Evolutionary conservation across 2,797 vertebrate genomes (phyloP), one percentile per base, ranked within the genome.

Genomic region (Ctenopoma multispine): DNA sequence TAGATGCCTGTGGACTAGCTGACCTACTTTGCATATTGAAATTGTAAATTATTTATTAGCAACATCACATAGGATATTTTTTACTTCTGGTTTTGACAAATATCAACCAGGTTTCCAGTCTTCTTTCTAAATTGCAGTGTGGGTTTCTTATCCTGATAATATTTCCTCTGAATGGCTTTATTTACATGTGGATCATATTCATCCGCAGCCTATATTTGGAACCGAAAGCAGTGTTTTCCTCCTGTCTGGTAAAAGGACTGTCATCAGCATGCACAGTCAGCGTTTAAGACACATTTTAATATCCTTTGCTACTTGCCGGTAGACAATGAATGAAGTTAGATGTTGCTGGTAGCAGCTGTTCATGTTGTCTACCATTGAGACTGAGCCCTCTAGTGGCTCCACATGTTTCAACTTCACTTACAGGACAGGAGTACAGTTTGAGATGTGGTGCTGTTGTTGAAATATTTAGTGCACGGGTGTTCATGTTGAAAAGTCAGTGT

Each of bases 361-460:
- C 24, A 27, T 47, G 18, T 21, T 21, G 40, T 58, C 40, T 18
- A 14, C n/a, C 17, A 51, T 47, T 21, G 23, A 20, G 46, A 73
- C 17, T 48, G 69, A 23, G 78, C 75, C 83, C 75, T 69, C 83
- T 83, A 57, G 80, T 73, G 80, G 78, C 29, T 50, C 2, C 12
- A 46, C 29, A 5, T 3, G 14, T 14, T 40, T 27, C 12, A 18
- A n/a, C 49, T 11, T 15, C 7, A 34, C 4, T 51, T 23, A 29
- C 4, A 20, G 20, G 14, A 9, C n/a, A 58, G 27, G 8, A 48
- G 8, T 3, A 18, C 24, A 54, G 7, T 10, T 8, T 55, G 8
- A 13, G 17, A 3, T 41, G 13, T 36, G 10, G 54, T 21, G 4
- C 20, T 54, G 5, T 29, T 48, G 11, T 43, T 12, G 1, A 36